Conservation (phyloP, 2,113 vertebrate species). For the Psophia crepitans region DNA sequence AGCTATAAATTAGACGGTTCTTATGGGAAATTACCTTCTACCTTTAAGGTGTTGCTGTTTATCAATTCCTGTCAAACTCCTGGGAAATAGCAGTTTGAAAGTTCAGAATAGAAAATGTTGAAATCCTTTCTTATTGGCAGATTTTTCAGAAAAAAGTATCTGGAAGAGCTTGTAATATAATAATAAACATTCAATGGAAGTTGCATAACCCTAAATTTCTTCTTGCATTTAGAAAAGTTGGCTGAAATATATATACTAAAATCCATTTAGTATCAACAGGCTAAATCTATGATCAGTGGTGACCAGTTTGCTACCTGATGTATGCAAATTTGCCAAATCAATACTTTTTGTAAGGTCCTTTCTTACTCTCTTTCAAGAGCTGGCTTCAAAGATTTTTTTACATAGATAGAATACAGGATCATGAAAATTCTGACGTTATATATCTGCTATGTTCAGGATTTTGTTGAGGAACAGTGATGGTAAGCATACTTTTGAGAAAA, state of each 20-base stretch:
- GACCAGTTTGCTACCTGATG: not conserved
- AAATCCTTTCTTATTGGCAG: not conserved
- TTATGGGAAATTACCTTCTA: conserved; percentile 72
- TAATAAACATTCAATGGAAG: not conserved
- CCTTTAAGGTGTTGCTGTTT: conserved; percentile 58
- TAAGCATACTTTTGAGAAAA: not conserved
- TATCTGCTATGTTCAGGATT: not conserved
- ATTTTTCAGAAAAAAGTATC: not conserved
- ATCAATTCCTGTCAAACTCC: conserved; percentile 47
- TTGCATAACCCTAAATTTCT: not conserved
- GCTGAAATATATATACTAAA: not conserved
- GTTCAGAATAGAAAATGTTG: not conserved
- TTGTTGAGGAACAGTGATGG: not conserved
- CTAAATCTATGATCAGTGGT: not conserved
- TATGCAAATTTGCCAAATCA: not conserved
- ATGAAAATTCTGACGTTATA: not conserved
- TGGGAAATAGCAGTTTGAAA: conserved; percentile 34
- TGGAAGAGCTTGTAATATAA: not conserved
- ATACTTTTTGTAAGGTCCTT: not conserved
- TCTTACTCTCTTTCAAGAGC: not conserved
- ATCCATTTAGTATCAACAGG: not conserved
- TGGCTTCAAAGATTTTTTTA: not conserved
- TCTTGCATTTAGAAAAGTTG: not conserved
- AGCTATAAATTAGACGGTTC: conserved; percentile 70
- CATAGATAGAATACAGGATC: not conserved